Evolutionary conservation across 2,888 invertebrate species (phyloP), one percentile per base, ranked within the genome.

Genomic region (Dione vanillae): DNA sequence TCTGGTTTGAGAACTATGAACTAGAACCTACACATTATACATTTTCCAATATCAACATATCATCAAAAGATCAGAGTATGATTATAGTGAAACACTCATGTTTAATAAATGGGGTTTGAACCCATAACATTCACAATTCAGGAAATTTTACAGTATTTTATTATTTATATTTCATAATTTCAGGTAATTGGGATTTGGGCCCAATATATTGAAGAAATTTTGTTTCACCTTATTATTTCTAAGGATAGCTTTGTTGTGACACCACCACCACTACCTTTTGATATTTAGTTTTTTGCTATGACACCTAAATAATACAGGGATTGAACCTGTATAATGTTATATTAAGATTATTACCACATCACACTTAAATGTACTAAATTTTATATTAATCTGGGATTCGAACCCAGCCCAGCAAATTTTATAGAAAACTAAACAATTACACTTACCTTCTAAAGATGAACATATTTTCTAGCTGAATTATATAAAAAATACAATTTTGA

Each of bases 311-410:
- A 49, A 49, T 19, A 5, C 49, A 49, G 49, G 49, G 11, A 12
- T 49, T 11, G 49, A 20, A 49, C 19, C 49, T 49, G 19, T 49
- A 11, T 6, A 0, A 19, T 10, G 10, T 16, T 10, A 19, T 49
- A 49, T 47, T 47, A 16, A 47, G 16, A 16, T 16, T 16, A 3
- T 47, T 10, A 51, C 5, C 12, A 19, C 12, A 51, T 51, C 11
- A 16, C 16, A 14, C n/a, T 51, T 51, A 52, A 35, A 40, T 20
- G n/a, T 7, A 20, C 10, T 35, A 16, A 41, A 35, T n/a, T 16
- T 61, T 11, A 52, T 20, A 10, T 37, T n/a, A 3, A n/a, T 62
- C 14, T 75, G 65, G 75, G 75, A 72, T 14, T 77, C 41, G 64
- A 77, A 77, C 76, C 77, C 72, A 64, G 19, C 2, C 10, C 27